These are phyloP conservation scores for Lycophotia porphyrea DNA, from an alignment of 2,888 invertebrate species.

Conservation along the genomic window DNA sequence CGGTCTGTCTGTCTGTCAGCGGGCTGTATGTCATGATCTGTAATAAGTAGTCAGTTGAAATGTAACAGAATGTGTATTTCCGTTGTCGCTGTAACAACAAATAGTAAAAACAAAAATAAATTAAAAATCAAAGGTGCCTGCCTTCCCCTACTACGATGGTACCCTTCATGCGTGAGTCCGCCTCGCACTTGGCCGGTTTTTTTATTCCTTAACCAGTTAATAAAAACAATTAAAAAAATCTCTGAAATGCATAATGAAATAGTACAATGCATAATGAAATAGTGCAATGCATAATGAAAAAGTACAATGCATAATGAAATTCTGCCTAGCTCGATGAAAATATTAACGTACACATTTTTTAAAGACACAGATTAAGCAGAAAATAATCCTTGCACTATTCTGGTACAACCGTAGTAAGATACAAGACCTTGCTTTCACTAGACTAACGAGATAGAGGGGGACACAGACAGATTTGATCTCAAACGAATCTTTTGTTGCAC, in stretches of 20 bases:
- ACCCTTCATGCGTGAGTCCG: too few relatives aligned
- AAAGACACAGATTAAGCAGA: background rate
- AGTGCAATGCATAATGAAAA: too few relatives aligned
- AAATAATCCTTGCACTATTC: background rate
- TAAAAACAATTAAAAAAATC: background rate
- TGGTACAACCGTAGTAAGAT: background rate
- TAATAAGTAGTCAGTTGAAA: too few relatives aligned
- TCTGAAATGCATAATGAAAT: too few relatives aligned
- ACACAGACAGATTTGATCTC: slow-evolving; percentile 14
- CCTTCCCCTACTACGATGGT: too few relatives aligned
- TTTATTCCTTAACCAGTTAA: background rate
- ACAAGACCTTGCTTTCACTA: background rate
- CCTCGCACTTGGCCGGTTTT: background rate
- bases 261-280: background rate
- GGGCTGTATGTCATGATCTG: too few relatives aligned
- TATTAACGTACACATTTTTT: background rate
- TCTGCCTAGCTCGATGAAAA: background rate
- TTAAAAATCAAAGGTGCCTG: too few relatives aligned
- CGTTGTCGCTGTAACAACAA: too few relatives aligned
- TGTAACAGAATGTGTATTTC: too few relatives aligned
- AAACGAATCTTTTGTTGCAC: background rate
- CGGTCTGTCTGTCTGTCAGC: too few relatives aligned
- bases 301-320: background rate
- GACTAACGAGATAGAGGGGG: background rate
- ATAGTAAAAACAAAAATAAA: too few relatives aligned